These are phyloP conservation scores for Drosophila kanapiae DNA, from an alignment of 1,140 invertebrate species.

Conservation along the genomic window DNA sequence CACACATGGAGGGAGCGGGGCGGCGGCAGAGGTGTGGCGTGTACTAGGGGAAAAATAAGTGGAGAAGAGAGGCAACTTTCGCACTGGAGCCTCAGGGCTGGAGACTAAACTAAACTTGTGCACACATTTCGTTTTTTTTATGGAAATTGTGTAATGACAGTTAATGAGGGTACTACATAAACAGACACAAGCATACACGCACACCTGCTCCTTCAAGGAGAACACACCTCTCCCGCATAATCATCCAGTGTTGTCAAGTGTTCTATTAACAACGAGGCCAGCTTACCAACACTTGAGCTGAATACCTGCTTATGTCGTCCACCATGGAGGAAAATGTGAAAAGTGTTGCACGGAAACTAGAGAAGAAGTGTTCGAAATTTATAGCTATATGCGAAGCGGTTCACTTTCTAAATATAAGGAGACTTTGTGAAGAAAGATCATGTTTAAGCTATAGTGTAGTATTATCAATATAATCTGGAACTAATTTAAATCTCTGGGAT, in stretches of 20 bases:
- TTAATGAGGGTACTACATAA: slow-evolving; percentile 76
- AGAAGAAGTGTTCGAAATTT: slow-evolving; percentile 8
- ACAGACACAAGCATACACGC: slow-evolving; percentile 41
- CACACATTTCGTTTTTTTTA: slow-evolving; percentile 57
- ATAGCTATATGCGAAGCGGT: not conserved
- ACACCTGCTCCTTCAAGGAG: slow-evolving; percentile 1
- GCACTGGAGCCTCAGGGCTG: slow-evolving; percentile 37
- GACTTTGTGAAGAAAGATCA: too few species aligned
- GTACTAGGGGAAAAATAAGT: not conserved
- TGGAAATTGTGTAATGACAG: slow-evolving; percentile 83
- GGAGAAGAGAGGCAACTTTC: slow-evolving; percentile 54
- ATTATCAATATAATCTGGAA: too few species aligned
- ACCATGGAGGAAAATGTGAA: slow-evolving; percentile 9
- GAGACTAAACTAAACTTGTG: slow-evolving; percentile 53
- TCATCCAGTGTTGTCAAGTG: slow-evolving; percentile 75
- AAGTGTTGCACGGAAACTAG: not conserved
- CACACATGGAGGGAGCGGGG: slow-evolving; percentile 28
- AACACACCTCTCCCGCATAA: slow-evolving; percentile 51
- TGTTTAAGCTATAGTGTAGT: too few species aligned
- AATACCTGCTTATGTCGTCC: slow-evolving; percentile 30
- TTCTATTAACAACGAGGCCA: slow-evolving; percentile 76
- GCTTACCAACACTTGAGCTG: slow-evolving; percentile 65
- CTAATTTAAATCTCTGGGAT: too few species aligned
- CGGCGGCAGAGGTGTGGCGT: not conserved
- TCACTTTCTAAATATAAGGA: too few species aligned